Base-by-base conservation (phyloP, 2,797 vertebrate species). In the Ctenopoma multispine region DNA sequence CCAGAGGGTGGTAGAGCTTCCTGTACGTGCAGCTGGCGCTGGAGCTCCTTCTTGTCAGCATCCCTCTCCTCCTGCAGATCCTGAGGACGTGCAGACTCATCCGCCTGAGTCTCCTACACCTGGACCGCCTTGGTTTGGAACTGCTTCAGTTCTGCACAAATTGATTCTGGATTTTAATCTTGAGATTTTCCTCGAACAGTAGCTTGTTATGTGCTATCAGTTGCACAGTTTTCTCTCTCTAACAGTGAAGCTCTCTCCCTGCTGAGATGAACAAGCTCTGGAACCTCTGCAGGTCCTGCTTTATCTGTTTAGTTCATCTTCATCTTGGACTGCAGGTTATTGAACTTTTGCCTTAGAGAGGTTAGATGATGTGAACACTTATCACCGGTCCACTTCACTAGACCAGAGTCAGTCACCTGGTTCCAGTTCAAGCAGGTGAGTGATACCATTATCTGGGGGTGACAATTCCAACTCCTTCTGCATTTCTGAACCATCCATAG, bases 91-190 rank as follows among this genome's bases (percentile, higher is more conserved):
- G 96, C 96, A 83, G 91, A 90, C 56, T 96, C 94, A 0, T 86
- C 86, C 0, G 66, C 86, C 69, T 96, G 95, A 0, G 89, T 92
- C 84, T 94, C 92, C 1, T 95, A 92, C 10, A 92, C 67, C 74
- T 96, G 95, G 0, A 63, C 58, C 40, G 96, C 83, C 64, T 95
- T 96, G 72, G 90, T 75, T 72, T 91, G 96, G 51, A 92, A 86
- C 77, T 97, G 96, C 84, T 96, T 96, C 83, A 98, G 89, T 85
- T 99, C 96, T 8, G 94, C 95, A 93, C 93, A 95, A n/a, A n/a
- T n/a, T n/a, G n/a, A n/a, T n/a, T n/a, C n/a, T n/a, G n/a, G n/a
- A n/a, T n/a, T n/a, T n/a, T n/a, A 55, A 97, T 85, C 98, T 96
- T 97, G 36, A 95, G 85, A 82, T 94, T 97, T 72, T 99, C 97